phyloP scores from a whole-genome alignment of 2,113 vertebrate species.

The Tilapia sparmanii region DNA sequence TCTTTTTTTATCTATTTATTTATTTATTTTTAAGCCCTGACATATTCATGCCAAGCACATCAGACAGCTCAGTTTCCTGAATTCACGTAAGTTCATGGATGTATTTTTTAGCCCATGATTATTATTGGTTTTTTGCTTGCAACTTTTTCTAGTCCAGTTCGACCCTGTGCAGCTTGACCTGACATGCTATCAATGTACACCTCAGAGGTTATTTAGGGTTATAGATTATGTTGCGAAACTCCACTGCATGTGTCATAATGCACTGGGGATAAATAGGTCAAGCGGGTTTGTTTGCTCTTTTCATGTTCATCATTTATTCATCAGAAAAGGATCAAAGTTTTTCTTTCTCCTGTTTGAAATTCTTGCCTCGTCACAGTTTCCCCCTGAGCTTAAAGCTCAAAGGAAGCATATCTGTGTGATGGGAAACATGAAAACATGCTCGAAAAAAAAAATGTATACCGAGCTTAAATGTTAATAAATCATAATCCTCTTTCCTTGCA shows the following conservation, averaged over 20 bases:
- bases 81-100: not conserved
- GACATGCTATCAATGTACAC: not conserved
- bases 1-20: not conserved
- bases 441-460: not conserved
- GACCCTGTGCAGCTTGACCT: not conserved
- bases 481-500: constrained; percentile 1
- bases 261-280: not conserved
- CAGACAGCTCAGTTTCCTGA: not conserved
- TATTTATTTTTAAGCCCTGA: not conserved
- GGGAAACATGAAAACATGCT: not conserved
- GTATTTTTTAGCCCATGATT: not conserved
- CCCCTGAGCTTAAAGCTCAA: not conserved
- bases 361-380: not conserved
- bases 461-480: constrained; percentile 2
- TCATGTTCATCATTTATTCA: constrained; percentile 2
- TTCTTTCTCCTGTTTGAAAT: not conserved
- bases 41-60: not conserved
- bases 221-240: not conserved
- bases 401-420: not conserved
- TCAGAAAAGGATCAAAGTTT: not conserved
- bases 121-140: not conserved
- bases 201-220: not conserved
- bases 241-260: not conserved
- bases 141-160: not conserved
- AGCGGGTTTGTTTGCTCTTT: not conserved